Conservation (phyloP, 2,888 invertebrate species). For the Diogma glabrata region DNA sequence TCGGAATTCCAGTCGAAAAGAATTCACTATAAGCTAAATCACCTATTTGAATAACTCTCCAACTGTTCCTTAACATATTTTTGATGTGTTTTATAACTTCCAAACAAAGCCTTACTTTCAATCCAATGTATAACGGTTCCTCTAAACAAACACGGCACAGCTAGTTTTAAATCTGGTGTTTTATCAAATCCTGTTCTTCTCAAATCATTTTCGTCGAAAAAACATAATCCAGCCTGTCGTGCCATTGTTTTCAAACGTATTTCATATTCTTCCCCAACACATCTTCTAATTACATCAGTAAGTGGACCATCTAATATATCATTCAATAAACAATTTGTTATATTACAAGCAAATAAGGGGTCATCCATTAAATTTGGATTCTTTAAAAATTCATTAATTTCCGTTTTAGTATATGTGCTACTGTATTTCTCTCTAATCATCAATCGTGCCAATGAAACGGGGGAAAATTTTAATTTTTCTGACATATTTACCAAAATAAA, state of each 20-base stretch:
- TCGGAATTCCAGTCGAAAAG: neutral
- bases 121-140: conserved; percentile 88
- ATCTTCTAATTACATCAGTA: conserved; percentile 67
- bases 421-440: conserved; percentile 30
- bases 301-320: conserved; percentile 79
- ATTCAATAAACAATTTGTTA: conserved; percentile 55
- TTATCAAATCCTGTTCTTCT: conserved; percentile 81
- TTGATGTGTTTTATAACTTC: conserved; percentile 68
- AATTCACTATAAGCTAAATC: conserved; percentile 34
- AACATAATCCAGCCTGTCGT: conserved; percentile 45
- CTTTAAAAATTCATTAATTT: conserved; percentile 27
- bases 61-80: conserved; percentile 75
- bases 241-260: conserved; percentile 37
- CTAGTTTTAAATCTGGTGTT: conserved; percentile 86
- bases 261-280: conserved; percentile 76
- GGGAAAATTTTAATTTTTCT: conserved; percentile 24
- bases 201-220: conserved; percentile 66
- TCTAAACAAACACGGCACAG: conserved; percentile 76
- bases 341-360: conserved; percentile 27
- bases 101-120: conserved; percentile 94
- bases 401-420: conserved; percentile 21
- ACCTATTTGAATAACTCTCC: conserved; percentile 75
- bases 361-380: conserved; percentile 30
- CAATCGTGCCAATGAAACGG: conserved; percentile 28
- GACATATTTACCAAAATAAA: conserved; percentile 26